Percentiles rank a stretch among this genome's conserved stretches.
Evolutionary conservation across 2,797 vertebrate species (phyloP).

Genomic region (Pantherophis vulpinus): DNA sequence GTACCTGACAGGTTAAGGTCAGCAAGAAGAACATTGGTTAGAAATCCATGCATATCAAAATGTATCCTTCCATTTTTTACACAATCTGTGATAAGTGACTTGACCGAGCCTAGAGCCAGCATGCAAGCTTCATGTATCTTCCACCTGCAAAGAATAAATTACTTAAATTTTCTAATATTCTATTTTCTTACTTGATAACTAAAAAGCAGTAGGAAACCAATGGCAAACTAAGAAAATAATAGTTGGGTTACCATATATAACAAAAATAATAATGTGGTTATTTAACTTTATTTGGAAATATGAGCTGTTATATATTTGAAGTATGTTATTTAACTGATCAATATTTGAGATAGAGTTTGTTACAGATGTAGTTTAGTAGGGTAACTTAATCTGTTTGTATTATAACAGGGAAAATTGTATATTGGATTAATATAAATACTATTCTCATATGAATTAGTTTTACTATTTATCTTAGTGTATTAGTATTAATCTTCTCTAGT

Average conservation of each 20-base stretch:
- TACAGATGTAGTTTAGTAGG: neutral
- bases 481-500: neutral
- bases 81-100: constrained; percentile 92
- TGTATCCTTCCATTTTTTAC: constrained; percentile 93
- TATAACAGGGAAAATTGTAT: neutral
- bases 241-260: neutral
- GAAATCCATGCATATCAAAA: constrained; percentile 97
- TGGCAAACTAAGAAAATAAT: neutral
- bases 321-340: neutral
- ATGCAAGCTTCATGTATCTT: constrained; percentile 98
- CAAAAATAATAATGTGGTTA: neutral
- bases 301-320: neutral
- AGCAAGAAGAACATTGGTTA: constrained; percentile 89
- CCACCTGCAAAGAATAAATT: constrained; percentile 80
- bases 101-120: constrained; percentile 95
- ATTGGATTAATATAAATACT: neutral
- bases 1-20: constrained; percentile 93
- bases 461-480: neutral
- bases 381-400: neutral
- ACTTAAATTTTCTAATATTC: constrained; percentile 13
- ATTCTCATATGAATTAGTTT: neutral
- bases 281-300: neutral
- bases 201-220: neutral
- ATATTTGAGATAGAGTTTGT: neutral
- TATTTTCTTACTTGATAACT: neutral